Percentiles rank a stretch among this genome's conserved stretches.
These are phyloP conservation scores for Panagrolaimus sp. DNA, from an alignment of 1,140 invertebrate species.

Conservation along the genomic window DNA sequence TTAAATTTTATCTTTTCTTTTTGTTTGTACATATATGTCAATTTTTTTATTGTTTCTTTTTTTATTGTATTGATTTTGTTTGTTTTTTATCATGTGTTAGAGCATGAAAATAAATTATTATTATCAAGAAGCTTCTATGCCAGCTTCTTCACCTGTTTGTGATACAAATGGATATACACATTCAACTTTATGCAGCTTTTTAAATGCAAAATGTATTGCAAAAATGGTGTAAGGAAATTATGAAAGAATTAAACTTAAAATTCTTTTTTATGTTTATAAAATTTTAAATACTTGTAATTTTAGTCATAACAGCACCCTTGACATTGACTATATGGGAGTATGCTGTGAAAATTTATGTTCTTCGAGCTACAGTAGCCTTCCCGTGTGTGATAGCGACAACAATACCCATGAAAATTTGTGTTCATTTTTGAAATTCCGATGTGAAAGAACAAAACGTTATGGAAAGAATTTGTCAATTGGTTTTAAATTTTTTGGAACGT, in stretches of 20 bases:
- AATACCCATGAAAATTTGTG: constrained; percentile 20
- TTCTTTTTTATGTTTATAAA: background rate
- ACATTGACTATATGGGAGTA: constrained; percentile 21
- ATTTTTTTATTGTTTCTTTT: too few species aligned
- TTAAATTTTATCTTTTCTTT: too few species aligned
- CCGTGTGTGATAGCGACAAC: constrained; percentile 18
- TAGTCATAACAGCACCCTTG: constrained; percentile 18
- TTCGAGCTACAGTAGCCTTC: constrained; percentile 16
- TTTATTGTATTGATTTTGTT: too few species aligned
- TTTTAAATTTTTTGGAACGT: constrained; percentile 8
- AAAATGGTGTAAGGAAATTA: constrained; percentile 20
- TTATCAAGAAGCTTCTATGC: background rate
- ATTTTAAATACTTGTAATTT: constrained; percentile 5
- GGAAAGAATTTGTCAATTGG: constrained; percentile 43
- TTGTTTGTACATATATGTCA: too few species aligned
- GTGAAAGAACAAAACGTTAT: constrained; percentile 19
- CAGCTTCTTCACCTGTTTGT: constrained; percentile 14
- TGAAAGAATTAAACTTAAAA: background rate
- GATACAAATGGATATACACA: constrained; percentile 21
- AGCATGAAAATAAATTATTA: too few species aligned
- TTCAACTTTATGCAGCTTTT: constrained; percentile 15
- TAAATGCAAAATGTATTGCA: constrained; percentile 22
- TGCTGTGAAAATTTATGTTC: constrained; percentile 21
- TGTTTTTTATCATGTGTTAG: too few species aligned
- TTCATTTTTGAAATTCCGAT: constrained; percentile 16